phyloP scores from a whole-genome alignment of 2,797 vertebrate genomes.

The Danionella dracula region DNA sequence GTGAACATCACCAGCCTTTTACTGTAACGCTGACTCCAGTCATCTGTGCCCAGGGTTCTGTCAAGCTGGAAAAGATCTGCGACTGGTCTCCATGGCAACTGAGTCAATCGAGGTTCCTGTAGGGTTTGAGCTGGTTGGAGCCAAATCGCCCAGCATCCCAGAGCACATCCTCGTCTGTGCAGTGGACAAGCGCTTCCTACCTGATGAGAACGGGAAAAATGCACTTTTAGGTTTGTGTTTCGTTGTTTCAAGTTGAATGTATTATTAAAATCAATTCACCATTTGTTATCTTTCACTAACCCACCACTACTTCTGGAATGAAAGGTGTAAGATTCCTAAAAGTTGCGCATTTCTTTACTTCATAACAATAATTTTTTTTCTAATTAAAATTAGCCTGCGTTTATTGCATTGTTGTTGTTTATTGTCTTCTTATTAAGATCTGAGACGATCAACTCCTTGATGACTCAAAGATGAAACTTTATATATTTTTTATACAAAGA shows the following conservation, averaged over 20 bases:
- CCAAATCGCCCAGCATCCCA: constrained; percentile 89
- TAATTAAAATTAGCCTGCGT: too few relatives aligned
- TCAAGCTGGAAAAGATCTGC: constrained; percentile 96
- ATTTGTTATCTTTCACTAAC: too few relatives aligned
- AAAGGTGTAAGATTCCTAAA: too few relatives aligned
- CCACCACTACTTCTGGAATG: too few relatives aligned
- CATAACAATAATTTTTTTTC: too few relatives aligned
- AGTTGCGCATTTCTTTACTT: too few relatives aligned
- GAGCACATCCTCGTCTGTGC: constrained; percentile 95
- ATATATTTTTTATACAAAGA: too few relatives aligned
- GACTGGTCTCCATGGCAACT: constrained; percentile 86
- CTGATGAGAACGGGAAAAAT: constrained; percentile 98
- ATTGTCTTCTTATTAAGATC: too few relatives aligned
- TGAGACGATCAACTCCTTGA: too few relatives aligned
- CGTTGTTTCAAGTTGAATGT: background rate
- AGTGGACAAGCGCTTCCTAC: constrained; percentile 94
- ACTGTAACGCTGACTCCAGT: background rate
- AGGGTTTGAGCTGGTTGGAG: constrained; percentile 92
- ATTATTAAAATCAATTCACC: too few relatives aligned
- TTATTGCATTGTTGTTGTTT: too few relatives aligned
- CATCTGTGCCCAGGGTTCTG: constrained; percentile 81
- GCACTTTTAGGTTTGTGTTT: constrained; percentile 95
- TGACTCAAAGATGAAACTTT: too few relatives aligned
- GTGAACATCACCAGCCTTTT: background rate
- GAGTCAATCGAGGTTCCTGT: constrained; percentile 87